phyloP scores from a whole-genome alignment of 1,140 invertebrate genomes.

The Ceratina calcarata region DNA sequence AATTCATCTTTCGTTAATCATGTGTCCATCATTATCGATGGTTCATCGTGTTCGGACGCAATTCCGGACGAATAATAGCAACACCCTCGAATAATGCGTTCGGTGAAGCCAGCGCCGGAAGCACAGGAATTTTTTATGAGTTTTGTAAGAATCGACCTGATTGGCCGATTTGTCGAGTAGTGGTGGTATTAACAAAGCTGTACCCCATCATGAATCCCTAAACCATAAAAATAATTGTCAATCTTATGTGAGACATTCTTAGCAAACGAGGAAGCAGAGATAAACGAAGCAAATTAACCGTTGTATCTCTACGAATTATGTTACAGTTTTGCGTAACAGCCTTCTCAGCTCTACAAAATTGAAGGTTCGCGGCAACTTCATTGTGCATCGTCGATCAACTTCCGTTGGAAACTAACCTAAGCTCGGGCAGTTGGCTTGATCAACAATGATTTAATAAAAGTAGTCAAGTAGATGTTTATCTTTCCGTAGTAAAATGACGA shows the following conservation, averaged over 20 bases:
- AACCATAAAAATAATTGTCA: neutral
- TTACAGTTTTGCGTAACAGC: neutral
- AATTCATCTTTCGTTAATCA: neutral
- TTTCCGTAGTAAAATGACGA: too few species aligned
- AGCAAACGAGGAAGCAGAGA: neutral
- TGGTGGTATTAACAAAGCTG: constrained; percentile 30
- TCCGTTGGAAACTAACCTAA: neutral
- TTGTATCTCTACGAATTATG: too few species aligned
- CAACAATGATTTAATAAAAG: neutral
- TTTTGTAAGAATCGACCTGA: constrained; percentile 35
- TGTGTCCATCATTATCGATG: neutral
- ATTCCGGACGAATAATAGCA: constrained; percentile 25
- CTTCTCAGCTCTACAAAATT: neutral
- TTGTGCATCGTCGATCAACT: neutral
- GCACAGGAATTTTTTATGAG: constrained; percentile 54
- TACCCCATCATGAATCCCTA: constrained; percentile 6
- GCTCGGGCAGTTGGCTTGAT: neutral
- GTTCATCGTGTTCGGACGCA: neutral
- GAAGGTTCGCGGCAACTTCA: constrained; percentile 29
- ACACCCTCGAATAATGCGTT: constrained; percentile 22
- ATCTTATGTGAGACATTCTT: too few species aligned
- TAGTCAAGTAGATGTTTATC: too few species aligned
- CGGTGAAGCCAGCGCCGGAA: constrained; percentile 46
- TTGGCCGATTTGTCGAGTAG: constrained; percentile 41
- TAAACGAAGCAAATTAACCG: neutral